phyloP scores from a whole-genome alignment of 2,888 invertebrate species.

The Myopa testacea region DNA sequence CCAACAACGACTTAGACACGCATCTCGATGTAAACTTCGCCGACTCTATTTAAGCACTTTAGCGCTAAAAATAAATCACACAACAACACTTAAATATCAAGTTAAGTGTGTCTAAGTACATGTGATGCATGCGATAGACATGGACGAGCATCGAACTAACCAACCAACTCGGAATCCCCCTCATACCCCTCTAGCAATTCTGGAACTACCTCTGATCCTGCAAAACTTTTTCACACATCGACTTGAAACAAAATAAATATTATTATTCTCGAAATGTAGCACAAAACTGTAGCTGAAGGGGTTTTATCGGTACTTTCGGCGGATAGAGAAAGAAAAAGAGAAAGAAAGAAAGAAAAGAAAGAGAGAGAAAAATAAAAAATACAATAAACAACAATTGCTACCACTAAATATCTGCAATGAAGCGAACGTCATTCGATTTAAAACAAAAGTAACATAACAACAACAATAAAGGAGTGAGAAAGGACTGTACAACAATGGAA shows the following conservation, averaged over 20 bases:
- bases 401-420: slow-evolving; percentile 25
- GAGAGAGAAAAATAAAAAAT: background rate
- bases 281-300: background rate
- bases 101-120: slow-evolving; percentile 46
- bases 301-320: background rate
- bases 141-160: background rate
- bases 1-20: background rate
- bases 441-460: background rate
- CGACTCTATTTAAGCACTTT: background rate
- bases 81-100: slow-evolving; percentile 47
- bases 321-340: background rate
- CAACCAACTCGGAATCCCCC: too few relatives aligned
- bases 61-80: slow-evolving; percentile 44
- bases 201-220: background rate
- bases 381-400: background rate
- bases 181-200: background rate
- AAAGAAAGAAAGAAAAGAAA: too few relatives aligned
- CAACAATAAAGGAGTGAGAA: background rate
- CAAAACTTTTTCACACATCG: background rate
- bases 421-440: slow-evolving; percentile 23
- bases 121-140: slow-evolving; percentile 34
- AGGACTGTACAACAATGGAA: background rate
- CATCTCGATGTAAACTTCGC: background rate
- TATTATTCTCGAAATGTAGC: slow-evolving; percentile 3
- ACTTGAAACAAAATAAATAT: slow-evolving; percentile 1